Evolutionary conservation across 2,113 vertebrate species (phyloP).

Genomic region (Oceanodroma tethys): DNA sequence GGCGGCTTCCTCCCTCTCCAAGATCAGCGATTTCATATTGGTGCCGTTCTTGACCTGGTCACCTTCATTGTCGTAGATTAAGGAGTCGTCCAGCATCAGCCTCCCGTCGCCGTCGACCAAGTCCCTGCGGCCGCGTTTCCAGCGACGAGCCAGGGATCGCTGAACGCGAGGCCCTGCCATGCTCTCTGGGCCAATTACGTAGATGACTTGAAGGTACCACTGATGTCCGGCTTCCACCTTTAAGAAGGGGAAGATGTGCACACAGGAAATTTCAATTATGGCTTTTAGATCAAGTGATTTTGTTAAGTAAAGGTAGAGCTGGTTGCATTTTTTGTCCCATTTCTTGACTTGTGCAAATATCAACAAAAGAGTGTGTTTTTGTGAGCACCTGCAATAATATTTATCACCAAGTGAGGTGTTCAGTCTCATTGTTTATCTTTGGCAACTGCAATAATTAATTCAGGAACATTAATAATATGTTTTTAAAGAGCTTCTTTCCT

Average conservation of each 20-base stretch:
- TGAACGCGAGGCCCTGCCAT: slow-evolving; percentile 82
- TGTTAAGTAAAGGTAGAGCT: too few species aligned
- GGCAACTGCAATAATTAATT: neutral
- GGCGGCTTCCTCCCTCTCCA: slow-evolving; percentile 78
- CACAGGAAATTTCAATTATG: rapidly evolving
- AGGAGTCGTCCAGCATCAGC: slow-evolving; percentile 83
- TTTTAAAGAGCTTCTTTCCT: neutral
- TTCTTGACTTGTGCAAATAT: rapidly evolving
- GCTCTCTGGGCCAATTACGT: slow-evolving; percentile 89
- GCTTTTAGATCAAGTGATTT: neutral
- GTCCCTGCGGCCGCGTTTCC: slow-evolving; percentile 80
- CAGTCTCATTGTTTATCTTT: neutral
- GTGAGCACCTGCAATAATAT: neutral
- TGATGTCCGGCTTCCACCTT: slow-evolving; percentile 98
- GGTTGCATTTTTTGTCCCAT: rapidly evolving
- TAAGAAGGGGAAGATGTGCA: neutral
- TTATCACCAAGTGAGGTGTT: neutral
- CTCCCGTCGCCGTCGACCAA: slow-evolving; percentile 72
- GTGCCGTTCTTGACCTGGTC: slow-evolving; percentile 95
- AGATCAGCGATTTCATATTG: slow-evolving; percentile 91
- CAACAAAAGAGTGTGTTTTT: neutral
- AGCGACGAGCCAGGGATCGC: slow-evolving; percentile 77
- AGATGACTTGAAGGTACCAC: slow-evolving; percentile 98
- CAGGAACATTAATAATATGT: neutral
- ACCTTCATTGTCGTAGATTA: slow-evolving; percentile 94